Evolutionary conservation across 1,140 invertebrate species (phyloP), one percentile per base, ranked within the genome.

Genomic region (Lordiphosa clarofinis): DNA sequence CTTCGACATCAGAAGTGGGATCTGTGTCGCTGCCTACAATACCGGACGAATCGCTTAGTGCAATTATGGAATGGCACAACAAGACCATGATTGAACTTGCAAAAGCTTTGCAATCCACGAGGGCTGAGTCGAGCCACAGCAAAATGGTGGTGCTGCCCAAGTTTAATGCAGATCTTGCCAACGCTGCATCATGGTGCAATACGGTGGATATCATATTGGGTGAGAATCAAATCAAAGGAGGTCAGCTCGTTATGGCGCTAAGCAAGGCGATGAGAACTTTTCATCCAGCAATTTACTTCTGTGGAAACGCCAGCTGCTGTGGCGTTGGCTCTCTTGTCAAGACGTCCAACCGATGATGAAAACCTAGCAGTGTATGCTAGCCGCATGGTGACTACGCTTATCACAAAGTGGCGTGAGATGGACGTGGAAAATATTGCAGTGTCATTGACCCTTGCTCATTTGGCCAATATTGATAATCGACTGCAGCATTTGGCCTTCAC

Each of bases 161-260:
- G 56, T 58, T 47, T 36, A 39, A 58, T 21, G 12, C 55, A 24
- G 48, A 58, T 33, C 40, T 15, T 6, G 61, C 15, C 8, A 50
- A 56, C n/a, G 38, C 63, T 13, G 50, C 52, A 58, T 19, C 56
- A 11, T 60, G 50, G 46, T 60, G 46, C 35, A 60, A 37, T 1
- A 50, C 50, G 21, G 50, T 46, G 21, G 43, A 39, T 8, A 36
- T 58, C 15, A 59, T 65, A 11, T 49, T 59, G 21, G 38, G 55
- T 42, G 42, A 58, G 7, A 40, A 59, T 2, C n/a, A 21, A 1
- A 12, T 38, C 6, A 4, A 49, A 53, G 47, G 55, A 8, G 43
- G 59, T 10, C 21, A 4, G n/a, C 15, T 55, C 11, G 9, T 44
- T 9, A 38, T 57, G n/a, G 10, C 46, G 5, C 15, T 36, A 15